Evolutionary conservation across 2,888 invertebrate genomes (phyloP).

Genomic region (Cerastis leucographa): DNA sequence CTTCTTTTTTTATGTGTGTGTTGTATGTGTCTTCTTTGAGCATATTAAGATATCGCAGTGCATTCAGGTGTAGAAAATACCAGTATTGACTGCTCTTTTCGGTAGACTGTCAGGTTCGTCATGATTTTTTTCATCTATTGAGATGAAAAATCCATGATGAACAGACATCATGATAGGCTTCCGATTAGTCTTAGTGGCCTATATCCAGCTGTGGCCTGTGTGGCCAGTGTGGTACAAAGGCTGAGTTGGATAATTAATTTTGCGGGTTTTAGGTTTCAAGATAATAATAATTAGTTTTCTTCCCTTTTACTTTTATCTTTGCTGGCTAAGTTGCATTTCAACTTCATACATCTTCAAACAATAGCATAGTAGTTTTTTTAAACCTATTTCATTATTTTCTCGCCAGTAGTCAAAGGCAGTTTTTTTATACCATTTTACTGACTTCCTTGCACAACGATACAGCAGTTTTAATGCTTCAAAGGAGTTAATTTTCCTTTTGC

Average conservation of each 20-base stretch:
- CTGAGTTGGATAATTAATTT: rapidly evolving
- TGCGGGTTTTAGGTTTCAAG: not conserved
- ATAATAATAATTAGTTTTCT: not conserved
- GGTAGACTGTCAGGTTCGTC: too few relatives aligned
- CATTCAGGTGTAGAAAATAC: not conserved
- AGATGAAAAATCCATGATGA: not conserved
- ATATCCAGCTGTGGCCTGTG: not conserved
- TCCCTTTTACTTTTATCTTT: not conserved
- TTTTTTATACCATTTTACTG: constrained; percentile 26
- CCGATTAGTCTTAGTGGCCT: not conserved
- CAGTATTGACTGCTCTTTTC: too few relatives aligned
- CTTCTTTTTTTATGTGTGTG: not conserved
- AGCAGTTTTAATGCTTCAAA: constrained; percentile 53
- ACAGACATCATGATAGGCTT: not conserved
- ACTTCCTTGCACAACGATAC: constrained; percentile 26
- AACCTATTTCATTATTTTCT: constrained; percentile 22
- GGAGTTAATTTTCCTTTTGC: constrained; percentile 39
- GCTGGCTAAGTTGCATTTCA: not conserved
- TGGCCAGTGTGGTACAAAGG: too few relatives aligned
- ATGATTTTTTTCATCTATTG: too few relatives aligned
- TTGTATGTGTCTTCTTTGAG: not conserved
- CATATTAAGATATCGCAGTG: not conserved
- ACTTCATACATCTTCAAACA: not conserved
- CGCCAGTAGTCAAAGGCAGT: constrained; percentile 42
- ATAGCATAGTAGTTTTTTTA: not conserved